A percentile compares a stretch with the other conserved stretches of the same genome.
phyloP scores from a whole-genome alignment of 2,888 invertebrate species.

The Molanna angustata region DNA sequence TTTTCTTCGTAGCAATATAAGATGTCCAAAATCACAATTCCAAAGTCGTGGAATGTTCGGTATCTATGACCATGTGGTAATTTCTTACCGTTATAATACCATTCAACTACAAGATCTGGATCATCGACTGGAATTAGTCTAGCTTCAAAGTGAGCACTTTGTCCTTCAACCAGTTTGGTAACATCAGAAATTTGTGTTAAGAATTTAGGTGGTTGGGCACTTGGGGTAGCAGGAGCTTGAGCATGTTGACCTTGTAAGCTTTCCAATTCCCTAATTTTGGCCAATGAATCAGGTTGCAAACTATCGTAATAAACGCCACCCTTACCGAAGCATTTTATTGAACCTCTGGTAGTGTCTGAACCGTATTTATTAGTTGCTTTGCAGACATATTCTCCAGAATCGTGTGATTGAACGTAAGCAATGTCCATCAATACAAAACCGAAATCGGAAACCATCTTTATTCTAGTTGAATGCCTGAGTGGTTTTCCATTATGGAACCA shows the following conservation, averaged over 20 bases:
- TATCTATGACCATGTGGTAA: slow-evolving; percentile 93
- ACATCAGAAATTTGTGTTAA: slow-evolving; percentile 83
- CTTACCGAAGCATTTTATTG: slow-evolving; percentile 77
- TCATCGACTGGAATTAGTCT: slow-evolving; percentile 91
- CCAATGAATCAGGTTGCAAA: slow-evolving; percentile 86
- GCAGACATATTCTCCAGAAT: slow-evolving; percentile 91
- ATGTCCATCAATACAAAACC: slow-evolving; percentile 94
- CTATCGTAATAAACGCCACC: slow-evolving; percentile 86
- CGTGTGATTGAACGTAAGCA: slow-evolving; percentile 89
- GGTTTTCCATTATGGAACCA: slow-evolving; percentile 96
- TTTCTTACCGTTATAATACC: slow-evolving; percentile 92
- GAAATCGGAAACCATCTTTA: slow-evolving; percentile 92
- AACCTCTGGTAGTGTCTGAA: slow-evolving; percentile 84
- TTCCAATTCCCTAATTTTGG: slow-evolving; percentile 84
- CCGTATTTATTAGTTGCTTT: slow-evolving; percentile 89
- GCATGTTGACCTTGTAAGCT: slow-evolving; percentile 66
- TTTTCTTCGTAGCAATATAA: slow-evolving; percentile 96
- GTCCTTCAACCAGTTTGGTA: slow-evolving; percentile 87
- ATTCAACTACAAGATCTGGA: slow-evolving; percentile 91
- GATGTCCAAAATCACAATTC: slow-evolving; percentile 93
- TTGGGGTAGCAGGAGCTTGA: slow-evolving; percentile 61
- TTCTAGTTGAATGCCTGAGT: slow-evolving; percentile 82
- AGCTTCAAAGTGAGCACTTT: slow-evolving; percentile 92
- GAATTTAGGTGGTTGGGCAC: slow-evolving; percentile 84
- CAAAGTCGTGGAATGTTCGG: slow-evolving; percentile 96